Base-by-base conservation (phyloP, 2,113 vertebrate genomes). In the Lipotes vexillifer region DNA sequence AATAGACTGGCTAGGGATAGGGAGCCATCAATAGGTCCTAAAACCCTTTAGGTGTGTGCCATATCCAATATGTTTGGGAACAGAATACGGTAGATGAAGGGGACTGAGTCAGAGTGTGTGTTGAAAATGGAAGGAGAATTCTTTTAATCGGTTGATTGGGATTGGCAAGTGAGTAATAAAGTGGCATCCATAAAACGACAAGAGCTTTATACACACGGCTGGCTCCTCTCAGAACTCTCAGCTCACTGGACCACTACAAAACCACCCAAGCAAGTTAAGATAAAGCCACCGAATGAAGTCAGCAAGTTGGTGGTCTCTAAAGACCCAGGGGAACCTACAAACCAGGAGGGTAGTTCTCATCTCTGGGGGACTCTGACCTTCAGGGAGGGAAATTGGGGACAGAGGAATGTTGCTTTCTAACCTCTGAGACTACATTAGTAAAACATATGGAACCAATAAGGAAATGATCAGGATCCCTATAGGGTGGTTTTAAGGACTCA, bases 401-500 rank as follows among this genome's bases (percentile, higher is more conserved):
- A 78, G 61, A 92, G 21, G 63, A 80, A 91, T 74, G 86, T 72
- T 92, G 81, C 90, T 93, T 88, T 77, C 68, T 82, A 75, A n/a
- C 33, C 87, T 86, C 89, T 46, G 71, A 93, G 87, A 78, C 49
- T 41, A 83, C 74, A 44, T 97, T 87, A 83, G 41, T 10, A 29
- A 87, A 85, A 96, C 92, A 96, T 93, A 69, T 88, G 94, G 95
- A 96, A 92, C 57, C 17, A 20, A 84, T 96, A 78, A 95, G 82
- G 41, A 95, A 95, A 83, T 90, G 78, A 93, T 55, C 21, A 9
- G 12, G 41, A 63, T 88, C 83, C 83, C 78, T 55, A 33, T 81
- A 82, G 49, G 49, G 33, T 92, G 57, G 83, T 71, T 94, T 93
- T 68, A 92, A 69, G 78, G 92, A 92, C 63, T 96, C 25, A 82